A percentile compares a stretch with the other conserved stretches of the same genome.
phyloP scores from a whole-genome alignment of 2,113 vertebrate species.

The Microcebus jonahi region DNA sequence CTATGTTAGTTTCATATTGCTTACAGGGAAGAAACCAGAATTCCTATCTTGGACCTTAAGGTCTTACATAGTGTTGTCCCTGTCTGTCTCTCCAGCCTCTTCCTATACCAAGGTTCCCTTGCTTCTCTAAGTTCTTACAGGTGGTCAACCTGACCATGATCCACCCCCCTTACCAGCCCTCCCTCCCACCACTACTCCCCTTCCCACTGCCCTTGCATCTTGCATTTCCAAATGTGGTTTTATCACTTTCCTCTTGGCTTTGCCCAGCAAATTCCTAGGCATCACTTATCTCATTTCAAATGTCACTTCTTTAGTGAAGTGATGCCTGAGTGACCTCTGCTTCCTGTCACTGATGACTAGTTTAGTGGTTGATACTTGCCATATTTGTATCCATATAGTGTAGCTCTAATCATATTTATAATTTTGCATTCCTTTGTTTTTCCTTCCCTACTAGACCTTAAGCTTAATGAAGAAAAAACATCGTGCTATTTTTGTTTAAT shows the following conservation, averaged over 20 bases:
- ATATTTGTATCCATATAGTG: neutral
- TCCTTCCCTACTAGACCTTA: neutral
- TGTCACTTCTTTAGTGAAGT: neutral
- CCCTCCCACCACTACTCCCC: neutral
- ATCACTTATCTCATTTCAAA: neutral
- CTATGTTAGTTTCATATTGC: neutral
- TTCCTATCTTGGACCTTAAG: neutral
- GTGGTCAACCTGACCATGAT: neutral
- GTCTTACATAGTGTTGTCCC: neutral
- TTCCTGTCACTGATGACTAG: neutral
- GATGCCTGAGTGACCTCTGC: neutral
- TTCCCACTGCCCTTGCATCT: neutral
- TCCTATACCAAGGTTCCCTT: neutral
- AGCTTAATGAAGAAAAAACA: neutral
- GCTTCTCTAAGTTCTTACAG: neutral
- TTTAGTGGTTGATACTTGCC: neutral
- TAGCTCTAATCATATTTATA: neutral
- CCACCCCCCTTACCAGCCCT: neutral
- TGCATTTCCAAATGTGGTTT: neutral
- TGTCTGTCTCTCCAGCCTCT: neutral
- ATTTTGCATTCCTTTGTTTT: neutral
- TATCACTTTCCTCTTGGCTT: neutral
- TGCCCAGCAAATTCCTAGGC: neutral
- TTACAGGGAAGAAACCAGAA: neutral
- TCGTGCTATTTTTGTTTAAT: neutral